Evolutionary conservation across 2,797 vertebrate genomes (phyloP), one percentile per base, ranked within the genome.

Genomic region (Rhinatrema bivittatum): DNA sequence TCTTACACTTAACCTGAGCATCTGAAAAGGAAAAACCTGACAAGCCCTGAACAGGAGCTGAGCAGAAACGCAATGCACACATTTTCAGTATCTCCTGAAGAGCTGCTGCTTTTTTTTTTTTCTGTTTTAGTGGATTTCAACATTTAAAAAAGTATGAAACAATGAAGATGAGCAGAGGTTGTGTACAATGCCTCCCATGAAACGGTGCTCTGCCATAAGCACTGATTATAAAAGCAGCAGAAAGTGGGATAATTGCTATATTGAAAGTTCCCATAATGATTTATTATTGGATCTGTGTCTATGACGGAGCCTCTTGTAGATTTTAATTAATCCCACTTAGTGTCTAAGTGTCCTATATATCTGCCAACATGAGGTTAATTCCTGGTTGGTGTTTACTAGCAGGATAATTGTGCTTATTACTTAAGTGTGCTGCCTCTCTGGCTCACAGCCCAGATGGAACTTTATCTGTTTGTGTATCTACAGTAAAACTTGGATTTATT

Each of bases 261-360:
- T 2, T 55, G 57, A 56, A 60, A 57, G 44, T 29, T 39, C 42
- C 7, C 6, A 14, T 32, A 17, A 24, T 32, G 41, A 56, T 61
- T 72, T 70, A 56, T 65, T 52, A 48, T 41, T 33, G 5, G 23
- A 57, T 29, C 42, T 54, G 46, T 50, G 41, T 53, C 56, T 61
- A 10, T 32, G 48, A 65, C 35, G 53, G 50, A 60, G 56, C 25
- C 44, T 32, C 47, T 42, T 62, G 38, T 53, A 52, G 52, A 54
- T 56, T 68, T 70, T 72, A 76, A 79, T 79, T 71, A 71, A 74
- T 70, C 49, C 60, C 51, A 70, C 63, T 72, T 73, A 68, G 66
- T 59, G 42, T 78, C 65, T 73, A 65, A 76, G 62, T 45, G 37
- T 42, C 32, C 56, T 42, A 36, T 63, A 51, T 50, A 54, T 70